phyloP scores from a whole-genome alignment of 2,113 vertebrate species.

The Indicator maculatus region DNA sequence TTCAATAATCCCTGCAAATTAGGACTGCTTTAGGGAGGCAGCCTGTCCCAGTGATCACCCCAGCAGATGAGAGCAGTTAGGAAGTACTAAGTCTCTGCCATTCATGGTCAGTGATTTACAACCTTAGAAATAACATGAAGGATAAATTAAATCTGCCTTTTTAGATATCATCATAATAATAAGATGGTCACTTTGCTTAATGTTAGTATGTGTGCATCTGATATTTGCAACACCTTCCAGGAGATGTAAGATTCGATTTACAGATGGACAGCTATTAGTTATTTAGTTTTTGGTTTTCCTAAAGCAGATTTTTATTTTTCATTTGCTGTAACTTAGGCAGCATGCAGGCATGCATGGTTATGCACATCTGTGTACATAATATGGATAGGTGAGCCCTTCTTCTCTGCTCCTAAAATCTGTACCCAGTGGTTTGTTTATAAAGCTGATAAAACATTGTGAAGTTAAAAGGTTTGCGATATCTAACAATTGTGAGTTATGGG shows the following conservation, averaged over 20 bases:
- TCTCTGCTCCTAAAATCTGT: background rate
- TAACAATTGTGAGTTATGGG: too few relatives aligned
- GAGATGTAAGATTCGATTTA: background rate
- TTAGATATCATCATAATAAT: too few relatives aligned
- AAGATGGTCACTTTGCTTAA: background rate
- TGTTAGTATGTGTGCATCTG: background rate
- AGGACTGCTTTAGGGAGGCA: background rate
- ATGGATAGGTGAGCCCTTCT: fast-evolving
- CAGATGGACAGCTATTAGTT: too few relatives aligned
- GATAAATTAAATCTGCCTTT: background rate
- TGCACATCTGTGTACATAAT: fast-evolving
- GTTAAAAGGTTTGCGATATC: background rate
- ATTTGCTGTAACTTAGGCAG: background rate
- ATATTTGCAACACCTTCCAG: background rate
- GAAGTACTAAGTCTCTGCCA: background rate
- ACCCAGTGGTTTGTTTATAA: background rate
- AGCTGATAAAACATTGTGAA: background rate
- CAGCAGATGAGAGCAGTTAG: background rate
- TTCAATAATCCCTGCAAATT: background rate
- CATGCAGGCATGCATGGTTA: fast-evolving
- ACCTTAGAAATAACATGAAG: background rate
- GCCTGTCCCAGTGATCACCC: fast-evolving
- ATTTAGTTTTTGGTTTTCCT: background rate
- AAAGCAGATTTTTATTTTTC: background rate
- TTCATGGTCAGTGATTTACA: background rate